Evolutionary conservation across 2,797 vertebrate species (phyloP).

Genomic region (Tragelaphus eurycerus): DNA sequence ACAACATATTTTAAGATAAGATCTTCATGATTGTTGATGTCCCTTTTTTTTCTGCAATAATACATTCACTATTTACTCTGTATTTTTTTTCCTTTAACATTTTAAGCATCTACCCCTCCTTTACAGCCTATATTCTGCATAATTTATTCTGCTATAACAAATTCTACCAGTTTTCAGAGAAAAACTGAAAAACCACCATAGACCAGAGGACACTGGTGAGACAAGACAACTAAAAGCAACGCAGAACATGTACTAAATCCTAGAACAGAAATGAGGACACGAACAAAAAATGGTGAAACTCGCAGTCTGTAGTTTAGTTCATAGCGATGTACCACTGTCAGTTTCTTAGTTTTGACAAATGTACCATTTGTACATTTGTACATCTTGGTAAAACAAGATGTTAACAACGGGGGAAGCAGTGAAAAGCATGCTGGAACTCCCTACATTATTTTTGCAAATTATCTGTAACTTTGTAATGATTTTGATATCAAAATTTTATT

Average conservation of each 20-base stretch:
- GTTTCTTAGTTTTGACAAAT: neutral
- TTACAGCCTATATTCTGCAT: neutral
- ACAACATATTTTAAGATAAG: neutral
- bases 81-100: neutral
- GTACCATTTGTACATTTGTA: too few species aligned
- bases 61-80: neutral
- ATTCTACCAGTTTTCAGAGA: neutral
- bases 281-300: neutral
- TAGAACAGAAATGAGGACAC: neutral
- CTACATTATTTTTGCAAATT: neutral
- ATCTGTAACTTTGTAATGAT: neutral
- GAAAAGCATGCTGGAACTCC: neutral
- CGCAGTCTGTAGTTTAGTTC: neutral
- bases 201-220: neutral
- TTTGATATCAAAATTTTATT: neutral
- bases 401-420: neutral
- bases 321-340: too few species aligned
- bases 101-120: neutral
- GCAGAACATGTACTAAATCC: neutral
- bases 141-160: neutral
- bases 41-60: neutral
- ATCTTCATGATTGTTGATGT: neutral
- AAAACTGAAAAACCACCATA: neutral
- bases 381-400: too few species aligned
- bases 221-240: neutral